Percentiles rank a stretch among this genome's conserved stretches.
Conservation (phyloP, 1,140 invertebrate species). For the Danaus plexippus region DNA sequence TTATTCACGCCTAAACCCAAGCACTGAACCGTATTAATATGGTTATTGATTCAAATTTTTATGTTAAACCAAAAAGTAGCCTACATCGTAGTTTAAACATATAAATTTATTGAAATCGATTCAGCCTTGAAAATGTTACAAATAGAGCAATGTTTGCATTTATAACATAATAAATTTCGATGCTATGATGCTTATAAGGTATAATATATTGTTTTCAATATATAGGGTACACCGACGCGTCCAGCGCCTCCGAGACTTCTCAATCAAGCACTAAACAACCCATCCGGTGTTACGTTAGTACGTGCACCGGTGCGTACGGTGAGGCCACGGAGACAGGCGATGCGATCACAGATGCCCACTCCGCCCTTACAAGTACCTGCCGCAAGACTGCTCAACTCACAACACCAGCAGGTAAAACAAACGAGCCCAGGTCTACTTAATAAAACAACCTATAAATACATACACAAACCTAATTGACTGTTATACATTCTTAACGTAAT, state of each 20-base stretch:
- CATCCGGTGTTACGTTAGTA: conserved; percentile 42
- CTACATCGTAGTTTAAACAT: neutral
- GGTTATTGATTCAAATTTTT: neutral
- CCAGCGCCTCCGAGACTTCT: conserved; percentile 39
- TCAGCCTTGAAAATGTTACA: neutral
- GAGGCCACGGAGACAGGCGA: conserved; percentile 35
- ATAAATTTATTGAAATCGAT: too few species aligned
- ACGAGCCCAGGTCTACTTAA: too few species aligned
- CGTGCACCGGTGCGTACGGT: conserved; percentile 44
- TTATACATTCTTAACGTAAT: neutral
- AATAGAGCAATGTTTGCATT: neutral
- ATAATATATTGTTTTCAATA: conserved; percentile 3
- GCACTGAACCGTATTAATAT: too few species aligned
- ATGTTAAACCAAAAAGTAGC: neutral
- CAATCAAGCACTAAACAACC: conserved; percentile 43
- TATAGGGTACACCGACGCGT: conserved; percentile 40
- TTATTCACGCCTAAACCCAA: too few species aligned
- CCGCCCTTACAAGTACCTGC: conserved; percentile 30
- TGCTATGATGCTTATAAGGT: too few species aligned
- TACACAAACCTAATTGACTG: neutral
- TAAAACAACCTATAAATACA: too few species aligned
- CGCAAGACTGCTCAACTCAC: conserved; percentile 37
- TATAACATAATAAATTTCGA: neutral
- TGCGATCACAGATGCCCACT: conserved; percentile 29
- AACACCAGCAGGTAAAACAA: conserved; percentile 35